Evolutionary conservation across 1,140 invertebrate genomes (phyloP), one percentile per base, ranked within the genome.

Genomic region (Drosophila malerkotliana): DNA sequence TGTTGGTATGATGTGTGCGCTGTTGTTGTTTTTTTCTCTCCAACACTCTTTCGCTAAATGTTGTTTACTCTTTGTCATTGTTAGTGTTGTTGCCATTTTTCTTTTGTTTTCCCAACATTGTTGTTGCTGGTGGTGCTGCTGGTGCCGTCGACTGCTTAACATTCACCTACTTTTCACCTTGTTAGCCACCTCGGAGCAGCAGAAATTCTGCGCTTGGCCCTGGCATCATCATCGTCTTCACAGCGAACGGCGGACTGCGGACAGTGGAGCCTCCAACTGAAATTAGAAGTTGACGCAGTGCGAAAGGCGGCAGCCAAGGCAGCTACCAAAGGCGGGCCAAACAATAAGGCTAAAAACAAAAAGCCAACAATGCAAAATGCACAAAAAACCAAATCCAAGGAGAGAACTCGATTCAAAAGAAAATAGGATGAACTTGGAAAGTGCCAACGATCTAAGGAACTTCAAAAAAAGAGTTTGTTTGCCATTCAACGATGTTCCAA

Each of bases 111-210:
- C 59, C 58, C 77, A 81, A 77, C 72, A 76, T 67, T 83, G 75
- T 83, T 76, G 57, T 61, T 64, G 48, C 30, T 60, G 55, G 45
- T 52, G 72, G 15, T 39, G 51, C 7, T 54, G 48, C 30, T 60
- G 55, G 45, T 52, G 72, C 15, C 30, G 51, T 44, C 15, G 41
- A 44, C 68, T 64, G 82, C 77, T 88, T 88, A 88, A 88, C 83
- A 88, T 88, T 88, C 84, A 88, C 83, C 83, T 88, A 88, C 83
- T 88, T 88, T 88, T 88, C 84, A 89, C 83, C 83, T 87, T 75
- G 81, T 74, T 83, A 63, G 81, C 57, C 77, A 72, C 66, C 51
- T 74, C 18, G 24, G 67, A 76, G 64, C 57, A 72, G 59, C 12
- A 34, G 26, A 39, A 73, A 69, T 66, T 76, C 66, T 76, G 72